Conservation (phyloP, 1,140 invertebrate genomes). For the Drosophila bocki region DNA sequence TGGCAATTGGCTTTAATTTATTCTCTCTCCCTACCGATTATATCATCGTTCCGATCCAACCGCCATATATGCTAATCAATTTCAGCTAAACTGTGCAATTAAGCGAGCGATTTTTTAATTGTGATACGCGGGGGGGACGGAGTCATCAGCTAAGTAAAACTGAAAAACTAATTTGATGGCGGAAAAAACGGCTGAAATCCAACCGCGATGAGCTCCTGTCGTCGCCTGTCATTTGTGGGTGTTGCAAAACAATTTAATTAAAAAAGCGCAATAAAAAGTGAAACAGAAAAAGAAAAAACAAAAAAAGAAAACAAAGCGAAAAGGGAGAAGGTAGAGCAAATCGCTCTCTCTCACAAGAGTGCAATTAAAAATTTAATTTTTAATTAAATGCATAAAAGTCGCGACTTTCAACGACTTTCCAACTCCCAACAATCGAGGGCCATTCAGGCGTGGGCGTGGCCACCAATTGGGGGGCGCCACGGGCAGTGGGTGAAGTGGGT, state of each 20-base stretch:
- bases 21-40: constrained; percentile 15
- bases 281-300: constrained; percentile 18
- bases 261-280: constrained; percentile 54
- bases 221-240: constrained; percentile 40
- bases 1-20: constrained; percentile 34
- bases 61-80: constrained; percentile 43
- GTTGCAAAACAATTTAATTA: constrained; percentile 59
- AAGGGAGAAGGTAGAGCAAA: constrained; percentile 17
- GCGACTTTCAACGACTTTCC: constrained; percentile 23
- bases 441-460: constrained; percentile 20
- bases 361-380: constrained; percentile 73
- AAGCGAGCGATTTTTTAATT: constrained; percentile 49
- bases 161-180: constrained; percentile 31
- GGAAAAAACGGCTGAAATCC: constrained; percentile 24
- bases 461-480: constrained; percentile 6
- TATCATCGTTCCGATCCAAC: constrained; percentile 30
- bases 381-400: constrained; percentile 53
- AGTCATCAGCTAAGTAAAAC: constrained; percentile 40
- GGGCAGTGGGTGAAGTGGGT: background rate
- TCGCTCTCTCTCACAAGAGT: constrained; percentile 29
- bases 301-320: background rate
- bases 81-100: constrained; percentile 49
- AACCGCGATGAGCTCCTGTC: constrained; percentile 18
- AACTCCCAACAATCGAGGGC: constrained; percentile 20
- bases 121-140: constrained; percentile 13